Evolutionary conservation across 2,888 invertebrate genomes (phyloP), one percentile per base, ranked within the genome.

Genomic region (Torymus auratus): DNA sequence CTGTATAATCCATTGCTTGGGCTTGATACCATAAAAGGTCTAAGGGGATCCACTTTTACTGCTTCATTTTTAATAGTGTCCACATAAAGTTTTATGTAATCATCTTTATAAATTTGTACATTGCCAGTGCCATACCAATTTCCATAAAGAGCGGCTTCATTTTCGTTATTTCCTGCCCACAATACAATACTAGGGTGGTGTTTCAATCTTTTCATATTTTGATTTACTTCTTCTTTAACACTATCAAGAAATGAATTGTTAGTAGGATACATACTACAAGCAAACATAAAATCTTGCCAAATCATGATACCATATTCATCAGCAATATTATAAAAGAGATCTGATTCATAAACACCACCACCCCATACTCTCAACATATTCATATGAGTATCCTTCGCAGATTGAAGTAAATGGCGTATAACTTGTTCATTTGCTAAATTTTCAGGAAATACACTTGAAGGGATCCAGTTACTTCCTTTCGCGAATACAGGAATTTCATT

Each of bases 231-330:
- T 7, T 91, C 89, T 68, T 91, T 90, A 0, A 98, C 97, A 2
- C 94, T 94, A 3, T 92, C 87, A 28, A 99, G 91, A 91, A 96
- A 99, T 0, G 93, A 92, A 0, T 91, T 86, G 78, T 94, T 93
- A 0, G 94, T 93, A 0, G 99, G 99, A 91, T 99, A 99, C 95
- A 99, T 96, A 20, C 96, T 94, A 88, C 98, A 98, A 0, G 98
- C 99, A 90, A 98, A 99, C 95, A 98, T 96, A 88, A 99, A 95
- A 91, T 99, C 99, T 91, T 99, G 99, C 99, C 99, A 99, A 76
- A 99, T 94, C 86, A 99, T 92, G 67, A 99, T 95, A 0, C 99
- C 99, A 70, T 96, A 92, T 87, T 95, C 93, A 89, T 99, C 98
- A 76, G 98, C 97, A 55, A 95, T 89, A 83, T 95, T 92, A 89